Evolutionary conservation across 2,797 vertebrate genomes (phyloP).

Genomic region (Spinibarbus caldwelli): DNA sequence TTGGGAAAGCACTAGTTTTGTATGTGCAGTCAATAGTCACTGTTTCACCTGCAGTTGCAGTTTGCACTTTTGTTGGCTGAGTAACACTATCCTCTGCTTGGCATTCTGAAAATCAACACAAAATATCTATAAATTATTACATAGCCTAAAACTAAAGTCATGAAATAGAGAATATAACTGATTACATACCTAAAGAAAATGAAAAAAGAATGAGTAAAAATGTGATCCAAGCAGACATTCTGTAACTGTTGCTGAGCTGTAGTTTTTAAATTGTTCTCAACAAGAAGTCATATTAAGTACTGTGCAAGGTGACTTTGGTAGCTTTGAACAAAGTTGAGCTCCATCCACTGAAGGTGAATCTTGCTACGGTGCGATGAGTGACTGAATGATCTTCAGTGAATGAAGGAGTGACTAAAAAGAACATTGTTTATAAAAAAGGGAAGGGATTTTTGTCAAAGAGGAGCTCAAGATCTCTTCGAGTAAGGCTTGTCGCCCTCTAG

Average conservation of each 20-base stretch:
- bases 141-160: no score
- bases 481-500: not conserved
- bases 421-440: not conserved
- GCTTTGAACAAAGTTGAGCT: not conserved
- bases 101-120: no score
- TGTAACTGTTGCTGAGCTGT: not conserved
- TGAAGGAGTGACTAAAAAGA: not conserved
- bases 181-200: not conserved
- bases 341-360: not conserved
- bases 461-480: not conserved
- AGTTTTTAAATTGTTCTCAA: not conserved
- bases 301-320: not conserved
- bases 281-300: not conserved
- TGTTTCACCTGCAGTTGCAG: not conserved
- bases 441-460: not conserved
- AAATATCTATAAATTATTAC: not conserved
- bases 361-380: no score
- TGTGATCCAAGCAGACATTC: not conserved
- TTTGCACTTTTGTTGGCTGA: slow-evolving; percentile 1
- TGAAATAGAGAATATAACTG: not conserved
- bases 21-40: slow-evolving; percentile 2
- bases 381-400: no score
- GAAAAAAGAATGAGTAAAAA: not conserved
- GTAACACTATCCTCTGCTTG: slow-evolving; percentile 4
- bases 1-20: no score